Evolutionary conservation across 2,888 invertebrate species (phyloP), one percentile per base, ranked within the genome.

Genomic region (Parochlus steinenii): DNA sequence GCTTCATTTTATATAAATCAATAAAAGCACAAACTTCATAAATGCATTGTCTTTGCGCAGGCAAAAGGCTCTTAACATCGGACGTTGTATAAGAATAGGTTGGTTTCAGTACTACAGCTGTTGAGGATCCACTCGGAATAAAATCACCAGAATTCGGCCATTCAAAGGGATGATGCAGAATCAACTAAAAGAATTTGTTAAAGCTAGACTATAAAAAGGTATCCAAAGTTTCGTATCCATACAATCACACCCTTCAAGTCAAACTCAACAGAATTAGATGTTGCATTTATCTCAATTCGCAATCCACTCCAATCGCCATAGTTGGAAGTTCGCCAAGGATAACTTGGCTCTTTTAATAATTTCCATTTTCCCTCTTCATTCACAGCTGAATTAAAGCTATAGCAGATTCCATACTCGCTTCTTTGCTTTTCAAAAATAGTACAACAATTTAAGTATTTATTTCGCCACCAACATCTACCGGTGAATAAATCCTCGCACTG

Each of bases 321-420:
- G 16, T 45, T 47, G 1, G 53, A 45, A 4, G 48, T 53, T 20
- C 49, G 31, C 30, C 40, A 38, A 3, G 45, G 45, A 40, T 39
- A 45, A 17, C 23, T 15, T 30, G 15, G 44, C 51, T 51, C 3
- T 39, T 10, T 3, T 42, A 52, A 44, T 4, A 14, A 28, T 4
- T 14, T 22, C 0, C 47, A 46, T 1, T 15, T 24, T 1, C 25
- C 30, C 1, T 50, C 48, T 3, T 49, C 15, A 17, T 48, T 51
- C 25, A 55, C 49, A 8, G 54, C 53, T 3, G 62, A 62, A 44
- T 64, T 64, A 46, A 63, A 64, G 0, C 61, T 48, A 42, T 59
- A 54, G 41, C 64, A 65, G 19, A 53, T 47, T 1, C 64, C 64
- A 33, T 47, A 52, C 42, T 63, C 62, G 0, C 61, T 60, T 34